Evolutionary conservation across 2,113 vertebrate genomes (phyloP), one percentile per base, ranked within the genome.

Genomic region (Prinia subflava): DNA sequence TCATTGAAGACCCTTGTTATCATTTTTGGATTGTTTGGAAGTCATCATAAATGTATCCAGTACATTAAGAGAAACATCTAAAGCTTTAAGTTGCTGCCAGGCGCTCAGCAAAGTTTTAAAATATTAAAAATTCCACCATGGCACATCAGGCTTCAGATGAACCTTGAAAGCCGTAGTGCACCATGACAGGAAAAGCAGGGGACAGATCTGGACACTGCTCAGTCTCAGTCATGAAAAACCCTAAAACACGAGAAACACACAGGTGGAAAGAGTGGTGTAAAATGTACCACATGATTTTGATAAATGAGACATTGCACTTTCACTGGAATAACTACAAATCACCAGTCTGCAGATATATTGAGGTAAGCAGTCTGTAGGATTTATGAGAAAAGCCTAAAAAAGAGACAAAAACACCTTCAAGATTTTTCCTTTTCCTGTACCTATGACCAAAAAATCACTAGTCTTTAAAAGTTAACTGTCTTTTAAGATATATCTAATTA

Each of bases 1-100:
- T 57, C 31, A 80, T 47, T 88, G 67, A 85, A 92, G 71, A 80
- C 30, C 56, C 39, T 27, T 79, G 42, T 70, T 50, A 86, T 55
- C 15, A 42, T 80, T 73, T 93, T 53, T 74, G 2, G 88, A 88
- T 92, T 90, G 50, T 83, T 94, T 86, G 59, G 69, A 96, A 92
- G 89, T 78, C 76, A 83, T 83, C 90, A 95, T 67, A 74, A 83
- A 80, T 47, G 55, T 37, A 90, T 25, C 17, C 50, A 92, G 74
- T 50, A 55, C 13, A 55, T 86, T 80, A 37, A 77, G 64, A 86
- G 71, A 83, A 77, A 81, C 35, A 63, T 65, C 42, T 65, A 63
- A 88, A 80, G 39, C 35, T 74, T 74, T 50, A 57, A 70, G 23
- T 55, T 94, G 39, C 64, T 93, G 39, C 27, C 76, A 95, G 55